Base-by-base conservation (phyloP, 2,113 vertebrate genomes). In the Jacana jacana region DNA sequence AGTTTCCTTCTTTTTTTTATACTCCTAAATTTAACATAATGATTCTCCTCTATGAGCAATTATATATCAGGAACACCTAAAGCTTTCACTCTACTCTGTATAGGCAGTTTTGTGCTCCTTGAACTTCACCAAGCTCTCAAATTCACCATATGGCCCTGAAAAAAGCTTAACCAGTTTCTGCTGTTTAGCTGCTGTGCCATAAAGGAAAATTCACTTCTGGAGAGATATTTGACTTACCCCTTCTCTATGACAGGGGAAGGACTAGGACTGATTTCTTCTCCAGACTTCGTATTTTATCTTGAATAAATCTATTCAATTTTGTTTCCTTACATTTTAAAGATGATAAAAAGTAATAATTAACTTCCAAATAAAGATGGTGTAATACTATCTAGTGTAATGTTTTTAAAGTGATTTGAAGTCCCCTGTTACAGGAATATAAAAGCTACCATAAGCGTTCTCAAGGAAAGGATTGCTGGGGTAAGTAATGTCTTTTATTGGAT, bases 401-500 rank as follows among this genome's bases (percentile, higher is more conserved):
- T 93, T 93, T 91, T 94, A 27, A 92, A 95, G 68, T 85, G 44
- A 57, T 71, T 91, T 91, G 72, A 84, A 87, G 88, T 70, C 33
- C 37, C 37, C 25, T 46, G 70, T 91, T 89, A 96, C 69, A 94
- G 92, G 88, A 92, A 82, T 93, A 94, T 51, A 88, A 93, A 69
- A 90, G 90, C 69, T 81, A 79, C 52, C 69, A 81, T 81, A 86
- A 91, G 63, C 48, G 81, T 91, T 92, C 77, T 86, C 42, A 96
- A 84, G 52, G 77, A 95, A 91, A 63, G 61, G 48, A 48, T 97
- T 95, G 44, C 86, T 87, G 55, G 89, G 57, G 73, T 73, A 87
- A 79, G 81, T 89, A 95, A 89, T 91, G 89, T 49, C 77, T 93
- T 91, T 97, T 95, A 95, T 97, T 95, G 93, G 91, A 96, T 96